phyloP scores from a whole-genome alignment of 2,888 invertebrate genomes.

The Gibbula magus region DNA sequence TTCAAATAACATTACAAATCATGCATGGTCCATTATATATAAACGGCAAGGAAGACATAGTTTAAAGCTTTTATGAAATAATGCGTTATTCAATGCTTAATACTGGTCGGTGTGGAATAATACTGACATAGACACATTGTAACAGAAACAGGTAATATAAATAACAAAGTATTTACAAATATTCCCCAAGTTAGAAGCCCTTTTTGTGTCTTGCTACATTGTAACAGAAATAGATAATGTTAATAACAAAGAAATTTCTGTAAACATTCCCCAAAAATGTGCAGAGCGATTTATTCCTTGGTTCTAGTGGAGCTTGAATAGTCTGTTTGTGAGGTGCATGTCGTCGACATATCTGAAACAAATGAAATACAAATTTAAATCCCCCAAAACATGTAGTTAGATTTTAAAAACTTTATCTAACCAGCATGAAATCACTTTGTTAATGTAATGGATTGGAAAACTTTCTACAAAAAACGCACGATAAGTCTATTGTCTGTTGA shows the following conservation, averaged over 20 bases:
- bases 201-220: background rate
- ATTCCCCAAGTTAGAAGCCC: background rate
- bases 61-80: too few relatives aligned
- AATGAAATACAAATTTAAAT: background rate
- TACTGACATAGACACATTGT: background rate
- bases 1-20: background rate
- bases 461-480: too few relatives aligned
- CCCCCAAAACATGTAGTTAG: too few relatives aligned
- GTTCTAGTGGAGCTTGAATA: constrained; percentile 61
- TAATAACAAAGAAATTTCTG: background rate
- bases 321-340: constrained; percentile 63
- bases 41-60: too few relatives aligned
- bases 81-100: too few relatives aligned
- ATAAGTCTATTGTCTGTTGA: too few relatives aligned
- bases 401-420: too few relatives aligned
- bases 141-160: background rate
- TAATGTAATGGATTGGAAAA: too few relatives aligned
- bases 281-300: background rate
- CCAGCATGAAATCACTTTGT: too few relatives aligned
- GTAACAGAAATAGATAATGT: background rate
- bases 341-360: constrained; percentile 66
- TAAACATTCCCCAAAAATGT: background rate
- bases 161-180: background rate
- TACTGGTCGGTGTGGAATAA: background rate
- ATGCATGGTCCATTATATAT: too few relatives aligned